These are phyloP conservation scores for Stenodera caucasica DNA, from an alignment of 2,888 invertebrate species.

Conservation along the genomic window DNA sequence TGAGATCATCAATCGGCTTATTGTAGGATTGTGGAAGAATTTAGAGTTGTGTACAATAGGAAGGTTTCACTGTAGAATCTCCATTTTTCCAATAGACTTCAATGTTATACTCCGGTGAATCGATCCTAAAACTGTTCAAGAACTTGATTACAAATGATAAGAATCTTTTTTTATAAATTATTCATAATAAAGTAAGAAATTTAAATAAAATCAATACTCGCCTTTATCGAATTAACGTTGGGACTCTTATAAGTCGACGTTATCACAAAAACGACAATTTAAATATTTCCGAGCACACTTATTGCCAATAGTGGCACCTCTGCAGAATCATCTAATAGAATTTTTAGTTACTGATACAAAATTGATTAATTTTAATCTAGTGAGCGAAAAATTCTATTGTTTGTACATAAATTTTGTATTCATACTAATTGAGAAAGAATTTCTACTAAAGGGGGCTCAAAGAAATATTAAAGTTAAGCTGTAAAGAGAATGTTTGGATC, in stretches of 20 bases:
- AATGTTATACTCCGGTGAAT: not conserved
- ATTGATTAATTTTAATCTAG: too few relatives aligned
- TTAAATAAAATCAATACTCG: not conserved
- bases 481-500: constrained; percentile 17
- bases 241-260: too few relatives aligned
- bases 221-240: not conserved
- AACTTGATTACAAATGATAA: not conserved
- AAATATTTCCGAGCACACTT: constrained; percentile 24
- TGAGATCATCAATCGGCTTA: too few relatives aligned
- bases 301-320: constrained; percentile 19
- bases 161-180: not conserved
- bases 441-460: constrained; percentile 30
- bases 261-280: constrained; percentile 1
- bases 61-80: too few relatives aligned
- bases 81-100: not conserved
- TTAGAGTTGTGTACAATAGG: too few relatives aligned
- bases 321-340: constrained; percentile 9
- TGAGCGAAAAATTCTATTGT: too few relatives aligned
- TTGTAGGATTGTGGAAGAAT: too few relatives aligned
- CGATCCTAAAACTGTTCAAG: not conserved
- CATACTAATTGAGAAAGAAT: not conserved
- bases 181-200: constrained; percentile 1
- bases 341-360: too few relatives aligned
- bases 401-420: too few relatives aligned
- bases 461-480: constrained; percentile 30